Conservation (phyloP, 2,797 vertebrate species). For the Molossus molossus region DNA sequence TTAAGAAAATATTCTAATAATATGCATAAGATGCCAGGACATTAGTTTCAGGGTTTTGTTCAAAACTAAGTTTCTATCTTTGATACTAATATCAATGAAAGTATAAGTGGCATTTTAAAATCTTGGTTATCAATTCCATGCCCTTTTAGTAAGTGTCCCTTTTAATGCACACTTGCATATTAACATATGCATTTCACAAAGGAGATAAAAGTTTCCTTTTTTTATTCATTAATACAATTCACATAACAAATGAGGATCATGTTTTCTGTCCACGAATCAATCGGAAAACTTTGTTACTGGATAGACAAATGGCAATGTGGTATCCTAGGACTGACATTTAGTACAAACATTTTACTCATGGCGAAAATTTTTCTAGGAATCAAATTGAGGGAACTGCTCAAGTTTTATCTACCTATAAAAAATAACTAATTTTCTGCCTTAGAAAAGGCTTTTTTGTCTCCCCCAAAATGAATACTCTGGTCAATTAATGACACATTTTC, state of each 20-base stretch:
- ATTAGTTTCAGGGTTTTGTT: conserved; percentile 44
- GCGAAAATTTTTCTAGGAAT: conserved; percentile 12
- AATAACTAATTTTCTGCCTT: not conserved
- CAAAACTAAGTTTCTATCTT: conserved; percentile 46
- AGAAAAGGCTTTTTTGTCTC: not conserved
- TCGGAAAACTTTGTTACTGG: not conserved
- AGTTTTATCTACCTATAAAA: not conserved
- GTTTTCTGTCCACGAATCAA: not conserved
- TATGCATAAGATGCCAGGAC: not conserved
- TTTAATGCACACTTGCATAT: not conserved
- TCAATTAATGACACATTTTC: not conserved
- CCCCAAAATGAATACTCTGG: not conserved
- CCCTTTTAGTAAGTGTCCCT: not conserved
- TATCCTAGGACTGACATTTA: not conserved
- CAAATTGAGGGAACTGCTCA: not conserved
- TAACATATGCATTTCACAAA: not conserved
- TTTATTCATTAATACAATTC: conserved; percentile 43
- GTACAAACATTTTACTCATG: not conserved
- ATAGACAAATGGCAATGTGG: not conserved
- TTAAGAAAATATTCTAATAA: not conserved
- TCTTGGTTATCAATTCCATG: not conserved
- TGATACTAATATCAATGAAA: conserved; percentile 1
- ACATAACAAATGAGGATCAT: not conserved
- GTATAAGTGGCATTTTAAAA: not conserved
- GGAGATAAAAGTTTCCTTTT: not conserved